A percentile compares a stretch with the other conserved stretches of the same genome.
Evolutionary conservation across 2,113 vertebrate genomes (phyloP).

Genomic region (Vombatus ursinus): DNA sequence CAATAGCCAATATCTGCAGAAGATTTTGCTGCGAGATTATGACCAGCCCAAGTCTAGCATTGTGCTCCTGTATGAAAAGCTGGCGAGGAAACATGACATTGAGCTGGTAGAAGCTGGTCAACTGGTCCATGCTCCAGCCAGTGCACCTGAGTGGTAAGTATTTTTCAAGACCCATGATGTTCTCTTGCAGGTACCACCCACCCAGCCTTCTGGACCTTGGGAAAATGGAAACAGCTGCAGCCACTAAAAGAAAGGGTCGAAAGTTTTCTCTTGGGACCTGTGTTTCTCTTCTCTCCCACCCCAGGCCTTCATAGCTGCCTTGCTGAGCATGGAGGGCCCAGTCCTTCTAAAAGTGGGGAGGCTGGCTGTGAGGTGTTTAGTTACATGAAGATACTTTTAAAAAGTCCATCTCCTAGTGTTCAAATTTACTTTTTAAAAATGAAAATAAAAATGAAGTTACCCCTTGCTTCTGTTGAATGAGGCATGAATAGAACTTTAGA

Average conservation of each 20-base stretch:
- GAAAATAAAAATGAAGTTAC: background rate
- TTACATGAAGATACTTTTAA: background rate
- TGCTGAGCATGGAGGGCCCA: background rate
- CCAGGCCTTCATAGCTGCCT: background rate
- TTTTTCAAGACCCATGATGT: background rate
- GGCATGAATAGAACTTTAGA: background rate
- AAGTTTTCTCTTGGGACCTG: background rate
- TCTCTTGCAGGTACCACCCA: background rate
- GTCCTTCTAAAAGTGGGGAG: background rate
- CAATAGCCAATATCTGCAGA: conserved; percentile 89
- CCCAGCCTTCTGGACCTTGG: background rate
- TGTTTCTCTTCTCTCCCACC: background rate
- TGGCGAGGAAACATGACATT: conserved; percentile 86
- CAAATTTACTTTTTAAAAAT: background rate
- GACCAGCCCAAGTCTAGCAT: conserved; percentile 87
- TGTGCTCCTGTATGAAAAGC: conserved; percentile 89
- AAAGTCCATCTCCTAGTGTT: conserved; percentile 1
- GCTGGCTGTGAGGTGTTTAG: background rate
- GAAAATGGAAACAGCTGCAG: background rate
- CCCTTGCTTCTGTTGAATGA: background rate
- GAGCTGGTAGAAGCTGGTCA: conserved; percentile 82
- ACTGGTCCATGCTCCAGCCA: conserved; percentile 53
- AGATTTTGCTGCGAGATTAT: conserved; percentile 87
- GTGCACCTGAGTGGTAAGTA: conserved; percentile 74
- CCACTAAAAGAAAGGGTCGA: background rate